Base-by-base conservation (phyloP, 2,888 invertebrate genomes). In the Ochropacha duplaris region DNA sequence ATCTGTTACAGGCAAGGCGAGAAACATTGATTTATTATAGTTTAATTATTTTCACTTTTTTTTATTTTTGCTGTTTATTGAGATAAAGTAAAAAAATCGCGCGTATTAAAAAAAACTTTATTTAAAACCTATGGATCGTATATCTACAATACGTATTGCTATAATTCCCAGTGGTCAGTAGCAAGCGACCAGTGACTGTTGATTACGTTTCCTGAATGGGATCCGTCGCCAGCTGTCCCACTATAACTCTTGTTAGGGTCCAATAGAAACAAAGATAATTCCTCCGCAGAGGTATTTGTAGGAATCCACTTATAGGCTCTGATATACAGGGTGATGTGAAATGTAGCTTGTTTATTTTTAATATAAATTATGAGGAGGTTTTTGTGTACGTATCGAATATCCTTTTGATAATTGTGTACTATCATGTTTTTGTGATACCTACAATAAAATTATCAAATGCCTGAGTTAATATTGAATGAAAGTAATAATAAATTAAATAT, bases 161-260 rank as follows among this genome's bases (percentile, higher is more conserved):
- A 36, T n/a, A 4, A 36, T 36, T 36, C n/a, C 36, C n/a, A 44
- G 44, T 44, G 3, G 19, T 19, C 44, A 44, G 19, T 44, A n/a
- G 16, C n/a, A 2, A n/a, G 4, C n/a, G 16, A 16, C 6, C 44
- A 44, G 44, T 44, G 9, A 44, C 44, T 19, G 44, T 44, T 44
- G 44, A 44, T 44, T 44, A 44, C 44, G 44, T 57, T 52, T 55
- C 57, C 58, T 51, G 51, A 59, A 39, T 31, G 36, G 49, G 55
- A 55, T 57, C 58, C 56, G 79, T 68, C 81, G 81, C 82, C 87
- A 80, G 81, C 83, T 84, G 83, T 74, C 83, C 73, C 58, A 66
- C 76, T 71, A 83, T 87, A 87, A 86, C 78, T 88, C 87, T 86
- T 80, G 84, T 84, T 81, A 84, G 79, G 76, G 80, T 78, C 75